Conservation (phyloP, 1,140 invertebrate genomes). For the Cyclargus thomasi region DNA sequence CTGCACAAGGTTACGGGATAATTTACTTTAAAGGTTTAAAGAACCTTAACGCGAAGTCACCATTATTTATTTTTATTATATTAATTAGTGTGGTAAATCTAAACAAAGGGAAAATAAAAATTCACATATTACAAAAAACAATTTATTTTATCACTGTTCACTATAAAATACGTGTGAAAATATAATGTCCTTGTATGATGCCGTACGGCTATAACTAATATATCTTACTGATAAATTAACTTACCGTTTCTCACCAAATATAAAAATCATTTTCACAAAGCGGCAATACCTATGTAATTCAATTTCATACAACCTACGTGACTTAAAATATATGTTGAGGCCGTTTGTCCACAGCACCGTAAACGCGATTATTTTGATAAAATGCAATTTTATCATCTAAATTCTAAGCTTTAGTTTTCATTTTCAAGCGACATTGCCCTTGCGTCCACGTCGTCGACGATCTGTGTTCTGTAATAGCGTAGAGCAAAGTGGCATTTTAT, state of each 20-base stretch:
- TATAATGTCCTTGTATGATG: slow-evolving; percentile 16
- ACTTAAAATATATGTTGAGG: slow-evolving; percentile 4
- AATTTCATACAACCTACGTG: neutral
- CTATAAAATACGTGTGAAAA: slow-evolving; percentile 30
- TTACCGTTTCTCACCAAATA: neutral
- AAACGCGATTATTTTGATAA: too few relatives aligned
- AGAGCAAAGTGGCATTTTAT: too few relatives aligned
- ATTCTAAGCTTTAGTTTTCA: too few relatives aligned
- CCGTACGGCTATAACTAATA: neutral
- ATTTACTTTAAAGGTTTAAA: neutral
- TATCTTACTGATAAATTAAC: neutral
- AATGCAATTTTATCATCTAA: too few relatives aligned
- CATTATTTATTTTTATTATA: too few relatives aligned
- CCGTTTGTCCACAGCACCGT: too few relatives aligned
- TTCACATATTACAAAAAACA: slow-evolving; percentile 44
- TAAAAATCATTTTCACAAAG: neutral
- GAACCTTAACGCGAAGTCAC: neutral
- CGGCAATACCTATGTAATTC: neutral
- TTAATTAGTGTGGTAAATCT: slow-evolving; percentile 15
- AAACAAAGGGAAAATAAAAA: slow-evolving; percentile 20
- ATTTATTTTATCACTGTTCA: slow-evolving; percentile 42
- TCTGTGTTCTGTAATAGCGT: too few relatives aligned
- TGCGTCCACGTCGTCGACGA: too few relatives aligned
- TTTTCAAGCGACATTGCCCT: too few relatives aligned
- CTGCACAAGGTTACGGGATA: too few relatives aligned